Conservation (phyloP, 1,140 invertebrate genomes). For the Pachypsylla venusta region DNA sequence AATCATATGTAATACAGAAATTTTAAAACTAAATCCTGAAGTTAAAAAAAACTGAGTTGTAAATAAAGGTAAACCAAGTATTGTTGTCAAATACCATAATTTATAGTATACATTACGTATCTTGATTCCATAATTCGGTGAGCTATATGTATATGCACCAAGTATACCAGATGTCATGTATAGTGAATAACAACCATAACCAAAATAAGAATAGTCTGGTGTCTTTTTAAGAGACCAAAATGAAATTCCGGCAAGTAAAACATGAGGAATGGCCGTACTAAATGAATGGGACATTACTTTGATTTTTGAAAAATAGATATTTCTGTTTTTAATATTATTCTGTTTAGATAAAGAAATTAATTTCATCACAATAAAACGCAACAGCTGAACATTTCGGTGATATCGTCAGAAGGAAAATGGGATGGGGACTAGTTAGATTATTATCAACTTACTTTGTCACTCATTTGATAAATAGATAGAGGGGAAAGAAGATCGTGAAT, state of each 20-base stretch:
- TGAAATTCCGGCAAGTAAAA: background rate
- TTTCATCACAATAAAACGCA: no score
- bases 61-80: background rate
- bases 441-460: no score
- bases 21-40: background rate
- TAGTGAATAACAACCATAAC: background rate
- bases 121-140: conserved; percentile 1
- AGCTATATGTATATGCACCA: background rate
- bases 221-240: background rate
- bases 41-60: background rate
- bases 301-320: no score
- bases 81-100: background rate
- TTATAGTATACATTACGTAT: background rate
- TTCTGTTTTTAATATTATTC: no score
- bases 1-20: background rate
- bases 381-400: no score
- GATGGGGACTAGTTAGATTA: no score
- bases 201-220: background rate
- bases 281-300: conserved; percentile 8
- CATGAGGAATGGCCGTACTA: background rate
- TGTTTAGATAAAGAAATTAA: no score
- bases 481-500: no score
- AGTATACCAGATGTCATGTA: background rate
- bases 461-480: no score
- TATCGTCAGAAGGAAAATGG: no score